Percentiles rank a stretch among this genome's conserved stretches.
Evolutionary conservation across 2,888 invertebrate genomes (phyloP).

Genomic region (Synanthedon formicaeformis): DNA sequence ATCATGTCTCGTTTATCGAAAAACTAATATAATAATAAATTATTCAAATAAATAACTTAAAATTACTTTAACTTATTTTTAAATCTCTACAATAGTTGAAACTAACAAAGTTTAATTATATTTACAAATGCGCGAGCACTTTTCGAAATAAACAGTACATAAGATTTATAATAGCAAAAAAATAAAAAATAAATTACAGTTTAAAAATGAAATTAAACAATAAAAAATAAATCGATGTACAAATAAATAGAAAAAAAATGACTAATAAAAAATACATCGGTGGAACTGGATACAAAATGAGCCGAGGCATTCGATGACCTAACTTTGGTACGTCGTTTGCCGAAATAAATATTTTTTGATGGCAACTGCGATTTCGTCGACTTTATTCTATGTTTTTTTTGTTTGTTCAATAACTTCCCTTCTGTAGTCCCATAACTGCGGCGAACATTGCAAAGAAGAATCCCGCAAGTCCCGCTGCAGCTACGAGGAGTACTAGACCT

Average conservation of each 20-base stretch:
- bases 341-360: constrained; percentile 15
- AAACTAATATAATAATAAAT: not conserved
- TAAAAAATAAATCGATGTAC: not conserved
- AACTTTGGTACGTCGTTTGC: not conserved
- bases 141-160: constrained; percentile 3
- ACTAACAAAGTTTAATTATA: constrained; percentile 11
- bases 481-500: constrained; percentile 77
- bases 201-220: not conserved
- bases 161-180: constrained; percentile 5
- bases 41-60: constrained; percentile 30
- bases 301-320: not conserved
- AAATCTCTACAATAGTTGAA: constrained; percentile 10
- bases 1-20: not conserved
- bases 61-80: constrained; percentile 6
- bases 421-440: constrained; percentile 82
- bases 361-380: constrained; percentile 51
- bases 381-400: constrained; percentile 19
- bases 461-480: constrained; percentile 84
- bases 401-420: constrained; percentile 43
- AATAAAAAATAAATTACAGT: not conserved
- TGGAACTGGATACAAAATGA: constrained; percentile 1
- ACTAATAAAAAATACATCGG: constrained; percentile 1
- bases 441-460: constrained; percentile 91
- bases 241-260: not conserved
- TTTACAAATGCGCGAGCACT: constrained; percentile 47